Evolutionary conservation across 2,888 invertebrate genomes (phyloP).

Genomic region (Euplexia lucipara): DNA sequence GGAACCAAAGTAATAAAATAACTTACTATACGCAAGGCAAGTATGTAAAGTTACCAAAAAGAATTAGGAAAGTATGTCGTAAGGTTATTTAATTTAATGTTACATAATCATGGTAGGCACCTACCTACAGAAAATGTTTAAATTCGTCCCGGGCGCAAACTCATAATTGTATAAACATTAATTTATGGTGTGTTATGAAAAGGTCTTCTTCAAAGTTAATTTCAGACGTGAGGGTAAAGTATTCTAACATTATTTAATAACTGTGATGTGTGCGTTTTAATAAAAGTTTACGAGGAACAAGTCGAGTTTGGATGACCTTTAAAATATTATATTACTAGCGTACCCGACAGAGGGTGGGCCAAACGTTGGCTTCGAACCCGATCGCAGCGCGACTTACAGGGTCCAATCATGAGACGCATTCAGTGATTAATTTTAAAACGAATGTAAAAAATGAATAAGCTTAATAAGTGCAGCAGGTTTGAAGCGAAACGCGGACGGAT

Average conservation of each 20-base stretch:
- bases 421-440: too few relatives aligned
- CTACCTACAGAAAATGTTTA: conserved; percentile 36
- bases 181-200: conserved; percentile 27
- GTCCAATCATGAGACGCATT: too few relatives aligned
- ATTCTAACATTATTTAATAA: conserved; percentile 23
- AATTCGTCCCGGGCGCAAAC: conserved; percentile 21
- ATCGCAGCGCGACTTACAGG: too few relatives aligned
- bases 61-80: conserved; percentile 9
- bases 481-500: too few relatives aligned
- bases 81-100: conserved; percentile 33
- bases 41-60: not conserved
- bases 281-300: conserved; percentile 15
- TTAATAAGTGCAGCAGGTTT: too few relatives aligned
- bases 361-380: too few relatives aligned
- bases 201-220: conserved; percentile 18
- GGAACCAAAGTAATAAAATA: not conserved
- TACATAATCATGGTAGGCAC: conserved; percentile 17
- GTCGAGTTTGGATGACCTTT: conserved; percentile 9
- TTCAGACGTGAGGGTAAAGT: conserved; percentile 19
- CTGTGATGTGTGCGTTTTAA: conserved; percentile 28
- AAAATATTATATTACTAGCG: not conserved
- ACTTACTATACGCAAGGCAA: conserved; percentile 15
- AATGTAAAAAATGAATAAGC: too few relatives aligned
- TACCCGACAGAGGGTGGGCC: too few relatives aligned
- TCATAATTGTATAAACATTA: conserved; percentile 52